A percentile compares a stretch with the other conserved stretches of the same genome.
phyloP scores from a whole-genome alignment of 2,888 invertebrate species.

The Atethmia centrago region DNA sequence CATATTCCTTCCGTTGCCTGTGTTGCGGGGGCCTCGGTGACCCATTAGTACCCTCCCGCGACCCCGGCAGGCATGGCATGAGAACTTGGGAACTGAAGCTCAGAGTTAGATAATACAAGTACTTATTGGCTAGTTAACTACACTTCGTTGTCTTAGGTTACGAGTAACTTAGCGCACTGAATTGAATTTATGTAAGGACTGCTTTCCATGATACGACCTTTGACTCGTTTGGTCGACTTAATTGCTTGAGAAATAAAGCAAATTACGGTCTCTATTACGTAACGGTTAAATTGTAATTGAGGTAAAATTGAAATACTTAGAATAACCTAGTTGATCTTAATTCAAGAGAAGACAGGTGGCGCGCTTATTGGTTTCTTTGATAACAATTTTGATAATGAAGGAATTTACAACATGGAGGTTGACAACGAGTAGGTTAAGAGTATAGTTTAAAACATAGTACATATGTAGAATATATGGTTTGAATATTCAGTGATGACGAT shows the following conservation, averaged over 20 bases:
- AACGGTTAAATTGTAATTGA: conserved; percentile 49
- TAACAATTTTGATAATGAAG: not conserved
- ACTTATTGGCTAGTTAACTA: not conserved
- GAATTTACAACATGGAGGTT: not conserved
- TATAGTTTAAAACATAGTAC: not conserved
- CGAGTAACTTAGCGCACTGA: not conserved
- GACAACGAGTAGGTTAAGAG: not conserved
- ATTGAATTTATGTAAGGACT: conserved; percentile 27
- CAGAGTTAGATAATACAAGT: not conserved
- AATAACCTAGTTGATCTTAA: not conserved
- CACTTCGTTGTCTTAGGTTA: not conserved
- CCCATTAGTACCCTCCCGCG: too few relatives aligned
- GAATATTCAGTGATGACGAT: not conserved
- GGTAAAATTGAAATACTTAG: not conserved
- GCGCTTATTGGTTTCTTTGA: not conserved
- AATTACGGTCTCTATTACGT: conserved; percentile 46
- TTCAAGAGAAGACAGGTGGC: conserved; percentile 4
- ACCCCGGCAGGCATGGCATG: too few relatives aligned
- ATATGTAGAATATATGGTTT: not conserved
- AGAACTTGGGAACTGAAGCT: too few relatives aligned
- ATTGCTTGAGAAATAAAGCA: conserved; percentile 54
- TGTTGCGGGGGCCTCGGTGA: too few relatives aligned
- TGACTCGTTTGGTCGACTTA: conserved; percentile 48
- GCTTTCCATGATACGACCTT: conserved; percentile 19
- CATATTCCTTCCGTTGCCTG: too few relatives aligned